Conservation (phyloP, 1,140 invertebrate genomes). For the Sitodiplosis mosellana region DNA sequence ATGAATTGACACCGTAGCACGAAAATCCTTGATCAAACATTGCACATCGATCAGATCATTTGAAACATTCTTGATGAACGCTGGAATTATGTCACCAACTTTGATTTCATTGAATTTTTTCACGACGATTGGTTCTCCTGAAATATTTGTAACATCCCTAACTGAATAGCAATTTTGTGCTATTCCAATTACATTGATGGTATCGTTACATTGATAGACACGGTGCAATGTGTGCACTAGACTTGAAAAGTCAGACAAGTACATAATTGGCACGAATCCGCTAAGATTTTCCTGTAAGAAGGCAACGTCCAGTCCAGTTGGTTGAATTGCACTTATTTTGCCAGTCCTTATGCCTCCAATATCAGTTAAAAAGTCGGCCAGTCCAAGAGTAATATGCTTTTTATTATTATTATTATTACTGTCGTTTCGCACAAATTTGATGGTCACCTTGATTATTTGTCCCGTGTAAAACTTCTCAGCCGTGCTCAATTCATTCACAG, state of each 20-base stretch:
- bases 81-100: constrained; percentile 16
- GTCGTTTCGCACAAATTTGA: constrained; percentile 7
- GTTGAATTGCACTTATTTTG: background rate
- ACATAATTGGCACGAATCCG: constrained; percentile 21
- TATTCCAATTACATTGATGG: constrained; percentile 13
- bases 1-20: constrained; percentile 19
- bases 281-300: constrained; percentile 11
- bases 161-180: constrained; percentile 19
- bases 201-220: constrained; percentile 6
- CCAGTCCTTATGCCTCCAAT: constrained; percentile 10
- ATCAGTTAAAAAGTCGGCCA: constrained; percentile 17
- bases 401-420: constrained; percentile 8
- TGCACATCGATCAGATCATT: constrained; percentile 21
- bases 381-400: constrained; percentile 9
- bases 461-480: constrained; percentile 34
- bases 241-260: constrained; percentile 16
- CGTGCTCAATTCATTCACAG: constrained; percentile 17
- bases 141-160: constrained; percentile 16
- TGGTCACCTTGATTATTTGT: constrained; percentile 28
- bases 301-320: constrained; percentile 24
- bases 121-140: constrained; percentile 8
- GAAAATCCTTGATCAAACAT: constrained; percentile 14
- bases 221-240: constrained; percentile 12
- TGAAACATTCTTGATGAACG: constrained; percentile 15
- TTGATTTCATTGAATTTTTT: constrained; percentile 14